Evolutionary conservation across 2,113 vertebrate species (phyloP).

Genomic region (Chunga burmeisteri): DNA sequence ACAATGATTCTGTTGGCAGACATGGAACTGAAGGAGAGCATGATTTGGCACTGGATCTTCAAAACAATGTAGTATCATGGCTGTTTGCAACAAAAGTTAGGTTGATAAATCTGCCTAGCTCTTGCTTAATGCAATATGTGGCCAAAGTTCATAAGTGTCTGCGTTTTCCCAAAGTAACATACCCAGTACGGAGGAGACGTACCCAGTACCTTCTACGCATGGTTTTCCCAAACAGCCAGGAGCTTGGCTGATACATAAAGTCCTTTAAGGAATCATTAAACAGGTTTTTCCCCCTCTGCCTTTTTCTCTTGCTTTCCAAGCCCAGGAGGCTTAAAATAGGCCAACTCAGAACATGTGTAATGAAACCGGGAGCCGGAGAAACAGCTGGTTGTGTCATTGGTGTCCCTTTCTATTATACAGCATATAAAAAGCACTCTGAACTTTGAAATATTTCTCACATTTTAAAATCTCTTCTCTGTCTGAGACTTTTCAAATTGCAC

Average conservation of each 20-base stretch:
- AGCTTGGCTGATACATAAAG: not conserved
- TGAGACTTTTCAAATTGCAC: not conserved
- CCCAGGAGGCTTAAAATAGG: not conserved
- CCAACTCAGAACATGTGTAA: not conserved
- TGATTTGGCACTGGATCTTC: not conserved
- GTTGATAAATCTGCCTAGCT: not conserved
- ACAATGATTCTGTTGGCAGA: not conserved
- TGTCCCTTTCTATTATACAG: not conserved
- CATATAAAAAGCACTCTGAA: not conserved
- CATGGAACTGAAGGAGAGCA: not conserved
- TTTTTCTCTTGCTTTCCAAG: not conserved
- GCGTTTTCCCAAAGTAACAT: not conserved
- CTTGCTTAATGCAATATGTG: not conserved
- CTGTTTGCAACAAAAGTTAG: not conserved
- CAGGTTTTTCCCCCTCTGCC: not conserved
- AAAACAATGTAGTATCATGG: not conserved
- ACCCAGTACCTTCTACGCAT: not conserved
- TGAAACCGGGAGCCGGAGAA: not conserved
- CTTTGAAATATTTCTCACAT: not conserved
- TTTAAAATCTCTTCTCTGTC: not conserved
- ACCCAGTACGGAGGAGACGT: accelerated
- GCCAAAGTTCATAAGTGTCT: not conserved
- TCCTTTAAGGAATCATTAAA: not conserved
- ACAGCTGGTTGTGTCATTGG: not conserved
- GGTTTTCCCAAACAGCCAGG: not conserved